These are phyloP conservation scores for Enteromius treurensis DNA, from an alignment of 2,797 vertebrate genomes.

Conservation along the genomic window DNA sequence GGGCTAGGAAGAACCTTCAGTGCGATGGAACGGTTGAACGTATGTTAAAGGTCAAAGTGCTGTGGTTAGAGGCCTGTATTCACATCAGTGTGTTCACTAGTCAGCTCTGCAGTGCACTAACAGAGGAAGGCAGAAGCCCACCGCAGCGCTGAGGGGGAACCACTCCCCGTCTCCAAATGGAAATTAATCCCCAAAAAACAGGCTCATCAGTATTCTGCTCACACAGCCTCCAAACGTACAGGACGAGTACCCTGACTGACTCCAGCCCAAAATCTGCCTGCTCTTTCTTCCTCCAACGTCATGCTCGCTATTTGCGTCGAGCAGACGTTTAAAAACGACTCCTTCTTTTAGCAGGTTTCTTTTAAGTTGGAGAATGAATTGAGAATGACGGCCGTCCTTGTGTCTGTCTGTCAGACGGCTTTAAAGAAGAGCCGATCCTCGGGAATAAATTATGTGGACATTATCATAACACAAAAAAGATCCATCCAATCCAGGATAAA, in stretches of 20 bases:
- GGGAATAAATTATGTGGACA: slow-evolving; percentile 71
- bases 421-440: slow-evolving; percentile 41
- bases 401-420: slow-evolving; percentile 43
- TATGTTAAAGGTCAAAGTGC: neutral
- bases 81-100: neutral
- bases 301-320: neutral
- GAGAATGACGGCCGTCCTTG: slow-evolving; percentile 2
- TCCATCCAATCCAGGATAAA: slow-evolving; percentile 66
- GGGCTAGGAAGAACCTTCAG: neutral
- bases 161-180: slow-evolving; percentile 49
- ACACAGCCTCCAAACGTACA: slow-evolving; percentile 51
- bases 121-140: slow-evolving; percentile 14
- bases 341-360: neutral
- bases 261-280: neutral
- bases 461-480: slow-evolving; percentile 70
- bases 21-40: neutral
- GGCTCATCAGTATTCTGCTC: slow-evolving; percentile 64
- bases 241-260: neutral
- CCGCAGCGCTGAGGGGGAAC: slow-evolving; percentile 54
- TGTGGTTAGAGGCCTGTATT: neutral
- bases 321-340: neutral
- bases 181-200: slow-evolving; percentile 59
- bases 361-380: slow-evolving; percentile 17
- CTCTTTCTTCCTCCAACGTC: slow-evolving; percentile 12
- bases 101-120: slow-evolving; percentile 13